These are phyloP conservation scores for Brachionus calyciflorus DNA, from an alignment of 1,140 invertebrate species.

Conservation along the genomic window DNA sequence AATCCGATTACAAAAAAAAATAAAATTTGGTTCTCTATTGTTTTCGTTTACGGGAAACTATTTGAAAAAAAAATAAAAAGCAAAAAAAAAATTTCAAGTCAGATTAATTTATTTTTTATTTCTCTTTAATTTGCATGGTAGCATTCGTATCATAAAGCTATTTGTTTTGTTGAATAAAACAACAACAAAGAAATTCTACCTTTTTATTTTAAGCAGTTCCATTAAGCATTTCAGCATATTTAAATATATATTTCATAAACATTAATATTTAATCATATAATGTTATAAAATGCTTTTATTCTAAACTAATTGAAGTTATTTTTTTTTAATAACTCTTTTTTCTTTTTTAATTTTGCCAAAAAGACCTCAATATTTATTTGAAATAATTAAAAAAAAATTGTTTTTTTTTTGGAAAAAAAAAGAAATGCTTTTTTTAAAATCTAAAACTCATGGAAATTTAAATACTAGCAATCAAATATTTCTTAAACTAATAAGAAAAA, in stretches of 20 bases:
- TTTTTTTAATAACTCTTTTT: too few species aligned
- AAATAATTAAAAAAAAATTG: too few species aligned
- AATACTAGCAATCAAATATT: constrained; percentile 32
- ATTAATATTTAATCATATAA: constrained; percentile 13
- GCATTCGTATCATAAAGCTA: background rate
- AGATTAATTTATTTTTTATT: too few species aligned
- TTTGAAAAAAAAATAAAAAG: too few species aligned
- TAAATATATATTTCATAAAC: background rate
- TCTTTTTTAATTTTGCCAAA: background rate
- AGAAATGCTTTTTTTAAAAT: constrained; percentile 24
- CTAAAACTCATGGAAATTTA: constrained; percentile 1
- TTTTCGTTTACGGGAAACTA: too few species aligned
- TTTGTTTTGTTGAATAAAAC: constrained; percentile 22
- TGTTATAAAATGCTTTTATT: constrained; percentile 32
- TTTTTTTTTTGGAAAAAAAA: background rate
- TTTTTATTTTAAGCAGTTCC: constrained; percentile 8
- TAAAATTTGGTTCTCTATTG: too few species aligned
- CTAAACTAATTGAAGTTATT: background rate
- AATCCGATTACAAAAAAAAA: constrained; percentile 10
- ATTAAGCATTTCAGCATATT: constrained; percentile 23
- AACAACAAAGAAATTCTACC: constrained; percentile 30
- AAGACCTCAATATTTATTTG: too few species aligned
- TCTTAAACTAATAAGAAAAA: constrained; percentile 24
- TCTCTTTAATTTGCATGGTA: too few species aligned
- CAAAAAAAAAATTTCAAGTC: too few species aligned